These are phyloP conservation scores for Premnoplex brunnescens DNA, from an alignment of 2,797 vertebrate species.

Conservation along the genomic window DNA sequence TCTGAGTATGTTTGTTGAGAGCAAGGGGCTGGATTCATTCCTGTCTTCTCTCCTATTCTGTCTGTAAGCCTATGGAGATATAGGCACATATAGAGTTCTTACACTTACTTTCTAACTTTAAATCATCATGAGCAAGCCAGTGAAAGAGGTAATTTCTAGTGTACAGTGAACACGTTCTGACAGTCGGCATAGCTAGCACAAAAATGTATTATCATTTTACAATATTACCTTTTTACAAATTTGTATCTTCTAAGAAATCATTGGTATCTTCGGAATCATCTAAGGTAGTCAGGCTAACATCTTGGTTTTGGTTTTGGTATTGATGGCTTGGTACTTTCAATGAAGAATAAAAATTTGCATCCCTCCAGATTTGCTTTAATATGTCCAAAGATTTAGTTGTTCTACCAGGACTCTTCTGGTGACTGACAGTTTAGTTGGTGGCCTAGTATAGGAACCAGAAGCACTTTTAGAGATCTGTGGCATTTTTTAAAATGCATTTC, in stretches of 20 bases:
- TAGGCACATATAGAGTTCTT: neutral
- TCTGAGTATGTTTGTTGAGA: constrained; percentile 20
- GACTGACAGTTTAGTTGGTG: neutral
- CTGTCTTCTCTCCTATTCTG: neutral
- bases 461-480: neutral
- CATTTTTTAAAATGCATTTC: neutral
- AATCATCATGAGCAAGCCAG: neutral
- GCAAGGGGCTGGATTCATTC: neutral
- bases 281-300: neutral
- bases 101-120: neutral
- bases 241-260: neutral
- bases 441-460: neutral
- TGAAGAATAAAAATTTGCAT: neutral
- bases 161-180: neutral
- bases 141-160: neutral
- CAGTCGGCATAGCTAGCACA: neutral
- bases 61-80: neutral
- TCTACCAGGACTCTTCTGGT: neutral
- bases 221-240: neutral
- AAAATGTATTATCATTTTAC: neutral
- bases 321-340: neutral
- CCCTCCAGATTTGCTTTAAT: neutral
- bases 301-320: neutral
- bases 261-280: neutral
- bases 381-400: neutral